A percentile compares a stretch with the other conserved stretches of the same genome.
Evolutionary conservation across 2,888 invertebrate genomes (phyloP).

Genomic region (Nephrotoma appendiculata): DNA sequence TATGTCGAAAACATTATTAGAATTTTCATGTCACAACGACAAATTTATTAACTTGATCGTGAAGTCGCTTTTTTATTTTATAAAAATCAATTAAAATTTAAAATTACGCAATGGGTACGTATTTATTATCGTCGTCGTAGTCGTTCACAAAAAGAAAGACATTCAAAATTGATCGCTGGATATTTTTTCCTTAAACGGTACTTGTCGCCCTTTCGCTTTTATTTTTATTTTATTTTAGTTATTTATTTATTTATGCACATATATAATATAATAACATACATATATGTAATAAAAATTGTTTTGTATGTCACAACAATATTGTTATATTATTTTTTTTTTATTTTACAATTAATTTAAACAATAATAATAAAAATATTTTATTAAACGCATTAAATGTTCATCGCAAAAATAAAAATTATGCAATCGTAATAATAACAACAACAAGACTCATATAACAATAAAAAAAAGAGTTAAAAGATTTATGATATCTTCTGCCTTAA

Average conservation of each 20-base stretch:
- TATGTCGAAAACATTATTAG: neutral
- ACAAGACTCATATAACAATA: neutral
- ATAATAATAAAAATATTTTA: neutral
- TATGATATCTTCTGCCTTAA: neutral
- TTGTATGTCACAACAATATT: neutral
- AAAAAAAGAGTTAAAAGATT: neutral
- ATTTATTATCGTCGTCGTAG: neutral
- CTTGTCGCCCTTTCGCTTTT: constrained; percentile 4
- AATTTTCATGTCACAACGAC: neutral
- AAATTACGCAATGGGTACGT: neutral
- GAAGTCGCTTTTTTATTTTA: neutral
- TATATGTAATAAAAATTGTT: neutral
- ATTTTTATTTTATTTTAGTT: neutral
- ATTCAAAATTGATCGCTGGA: neutral
- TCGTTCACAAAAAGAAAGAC: neutral
- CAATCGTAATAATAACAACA: neutral
- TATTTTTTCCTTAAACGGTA: neutral
- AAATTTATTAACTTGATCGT: neutral
- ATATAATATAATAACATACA: neutral
- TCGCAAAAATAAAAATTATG: neutral
- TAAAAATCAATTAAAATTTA: neutral
- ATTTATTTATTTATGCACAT: neutral
- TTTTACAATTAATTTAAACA: neutral
- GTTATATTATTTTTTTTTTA: neutral
- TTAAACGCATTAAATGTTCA: neutral